These are phyloP conservation scores for Leptopilina syphax DNA, from an alignment of 2,888 invertebrate genomes.

Conservation along the genomic window DNA sequence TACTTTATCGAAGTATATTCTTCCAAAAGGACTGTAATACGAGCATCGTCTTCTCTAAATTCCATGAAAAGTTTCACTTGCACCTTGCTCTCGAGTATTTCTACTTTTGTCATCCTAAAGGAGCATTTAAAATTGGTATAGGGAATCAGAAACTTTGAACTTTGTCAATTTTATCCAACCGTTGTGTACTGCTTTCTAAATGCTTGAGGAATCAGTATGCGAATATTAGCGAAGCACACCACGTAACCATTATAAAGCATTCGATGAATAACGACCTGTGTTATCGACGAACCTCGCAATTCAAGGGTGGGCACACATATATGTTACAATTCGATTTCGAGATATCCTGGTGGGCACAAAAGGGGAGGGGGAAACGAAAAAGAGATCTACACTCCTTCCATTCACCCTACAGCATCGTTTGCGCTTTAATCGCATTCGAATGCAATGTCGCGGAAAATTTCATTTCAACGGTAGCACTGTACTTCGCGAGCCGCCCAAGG, in stretches of 20 bases:
- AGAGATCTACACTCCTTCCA: conserved; percentile 57
- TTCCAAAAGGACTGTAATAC: neutral
- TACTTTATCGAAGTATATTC: neutral
- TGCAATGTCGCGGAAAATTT: conserved; percentile 79
- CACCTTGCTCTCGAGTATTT: no score
- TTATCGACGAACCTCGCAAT: conserved; percentile 40
- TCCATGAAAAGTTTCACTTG: neutral
- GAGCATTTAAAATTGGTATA: neutral
- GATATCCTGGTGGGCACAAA: conserved; percentile 55
- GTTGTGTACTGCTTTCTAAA: conserved; percentile 39
- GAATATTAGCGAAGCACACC: conserved; percentile 64
- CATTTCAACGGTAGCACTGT: conserved; percentile 70
- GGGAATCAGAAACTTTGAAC: neutral
- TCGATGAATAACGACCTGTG: conserved; percentile 66
- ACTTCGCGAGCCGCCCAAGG: conserved; percentile 12
- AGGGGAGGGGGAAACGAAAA: conserved; percentile 43
- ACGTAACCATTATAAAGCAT: conserved; percentile 52
- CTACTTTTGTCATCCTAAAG: no score
- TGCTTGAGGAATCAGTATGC: conserved; percentile 59
- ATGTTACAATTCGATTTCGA: conserved; percentile 74
- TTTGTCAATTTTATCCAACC: neutral
- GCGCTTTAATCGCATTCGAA: conserved; percentile 78
- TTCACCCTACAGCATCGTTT: conserved; percentile 68
- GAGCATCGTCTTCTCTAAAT: neutral
- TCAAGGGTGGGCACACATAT: conserved; percentile 57